Evolutionary conservation across 2,888 invertebrate genomes (phyloP).

Genomic region (Lasius platythorax): DNA sequence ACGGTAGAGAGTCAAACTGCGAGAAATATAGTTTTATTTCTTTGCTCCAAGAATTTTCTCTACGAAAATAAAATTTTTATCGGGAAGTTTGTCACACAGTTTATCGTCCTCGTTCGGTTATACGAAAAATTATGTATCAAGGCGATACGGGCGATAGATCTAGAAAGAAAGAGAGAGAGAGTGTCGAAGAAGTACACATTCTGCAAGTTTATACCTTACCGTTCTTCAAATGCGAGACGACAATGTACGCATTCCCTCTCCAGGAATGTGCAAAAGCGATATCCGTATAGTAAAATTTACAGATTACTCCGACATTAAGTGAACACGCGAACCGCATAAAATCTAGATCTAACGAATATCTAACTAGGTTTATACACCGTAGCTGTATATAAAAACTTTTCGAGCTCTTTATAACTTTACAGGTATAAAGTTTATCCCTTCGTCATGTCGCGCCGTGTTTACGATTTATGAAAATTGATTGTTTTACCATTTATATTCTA

Average conservation of each 20-base stretch:
- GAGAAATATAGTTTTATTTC: not conserved
- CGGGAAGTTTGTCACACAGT: not conserved
- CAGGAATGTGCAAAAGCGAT: constrained; percentile 42
- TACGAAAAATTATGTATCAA: constrained; percentile 11
- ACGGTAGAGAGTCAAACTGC: not conserved
- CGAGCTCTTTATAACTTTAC: constrained; percentile 44
- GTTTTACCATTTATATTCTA: constrained; percentile 2
- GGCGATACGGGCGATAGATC: constrained; percentile 19
- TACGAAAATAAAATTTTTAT: not conserved
- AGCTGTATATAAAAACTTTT: constrained; percentile 41
- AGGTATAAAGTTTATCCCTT: constrained; percentile 23
- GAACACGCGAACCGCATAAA: constrained; percentile 56
- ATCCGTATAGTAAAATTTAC: constrained; percentile 44
- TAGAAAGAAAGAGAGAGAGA: not conserved
- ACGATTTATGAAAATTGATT: constrained; percentile 36
- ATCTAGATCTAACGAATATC: constrained; percentile 51
- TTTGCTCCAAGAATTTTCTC: not conserved
- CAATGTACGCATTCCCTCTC: constrained; percentile 38
- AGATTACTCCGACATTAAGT: constrained; percentile 51
- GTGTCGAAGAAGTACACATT: constrained; percentile 14
- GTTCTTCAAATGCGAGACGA: constrained; percentile 31
- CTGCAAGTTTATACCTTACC: constrained; percentile 24
- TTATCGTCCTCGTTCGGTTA: constrained; percentile 21
- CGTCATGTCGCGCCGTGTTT: not conserved
- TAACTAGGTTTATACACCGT: constrained; percentile 23